Base-by-base conservation (phyloP, 2,797 vertebrate genomes). In the Cichlasoma orientale region DNA sequence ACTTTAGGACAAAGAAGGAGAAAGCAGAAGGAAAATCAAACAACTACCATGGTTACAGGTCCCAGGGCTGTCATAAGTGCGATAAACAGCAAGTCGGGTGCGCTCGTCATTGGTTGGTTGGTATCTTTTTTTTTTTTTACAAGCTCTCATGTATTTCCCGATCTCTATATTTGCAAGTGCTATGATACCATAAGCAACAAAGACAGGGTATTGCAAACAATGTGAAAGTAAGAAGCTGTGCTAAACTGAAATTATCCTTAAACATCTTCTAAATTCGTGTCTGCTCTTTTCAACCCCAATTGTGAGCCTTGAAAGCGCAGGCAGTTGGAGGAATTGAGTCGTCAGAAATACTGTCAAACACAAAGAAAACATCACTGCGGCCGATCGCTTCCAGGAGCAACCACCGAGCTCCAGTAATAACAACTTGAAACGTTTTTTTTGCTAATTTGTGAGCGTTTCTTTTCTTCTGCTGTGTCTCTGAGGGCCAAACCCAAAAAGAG, bases 401-500 rank as follows among this genome's bases (percentile, higher is more conserved):
- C 33, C 57, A 5, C 56, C 27, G 5, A 74, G 83, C 72, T 68
- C 70, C 66, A 21, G 13, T 85, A 89, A 91, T 78, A 91, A 89
- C 77, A 80, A 90, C 82, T 91, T 89, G 73, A 90, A 90, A 88
- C 85, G 68, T 2, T 36, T 11, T 36, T 44, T 56, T 23, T 77
- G 27, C 82, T 93, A 84, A 93, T 94, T 93, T 92, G 77, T 14
- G 72, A 87, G 84, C 44, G 13, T 87, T 73, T 88, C 86, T 88
- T 27, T 78, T 77, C 91, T 88, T 82, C 91, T 41, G 47, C 71
- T 18, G 57, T 18, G 66, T 90, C 89, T 91, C 86, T 88, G 92
- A 92, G 86, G 92, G 79, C 83, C 72, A 77, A 86, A 88, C 88
- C 86, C 69, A 59, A 89, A 36, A 95, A 93, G 87, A 90, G 86